phyloP scores from a whole-genome alignment of 23 tunicate species.

The Diplosoma virens region DNA sequence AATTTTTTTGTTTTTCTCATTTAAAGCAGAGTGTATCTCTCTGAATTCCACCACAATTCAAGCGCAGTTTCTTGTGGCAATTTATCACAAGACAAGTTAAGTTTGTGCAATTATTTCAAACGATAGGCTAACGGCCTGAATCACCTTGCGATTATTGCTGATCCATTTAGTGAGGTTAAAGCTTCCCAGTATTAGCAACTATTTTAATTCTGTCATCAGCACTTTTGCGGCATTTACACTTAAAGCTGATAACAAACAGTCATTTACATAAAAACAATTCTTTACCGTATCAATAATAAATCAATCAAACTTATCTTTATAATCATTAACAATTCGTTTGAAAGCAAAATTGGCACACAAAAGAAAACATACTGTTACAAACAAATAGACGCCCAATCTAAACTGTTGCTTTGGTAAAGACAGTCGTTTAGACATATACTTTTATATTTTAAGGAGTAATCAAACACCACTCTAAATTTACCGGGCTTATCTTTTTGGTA shows the following conservation, averaged over 20 bases:
- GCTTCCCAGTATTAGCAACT: not conserved
- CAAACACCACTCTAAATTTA: constrained; percentile 17
- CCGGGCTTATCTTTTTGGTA: constrained; percentile 28
- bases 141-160: not conserved
- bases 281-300: not conserved
- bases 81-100: not conserved
- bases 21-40: constrained; percentile 16
- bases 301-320: not conserved
- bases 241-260: not conserved
- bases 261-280: not conserved
- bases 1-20: not conserved
- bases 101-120: not conserved
- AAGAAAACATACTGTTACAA: constrained; percentile 17
- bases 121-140: not conserved
- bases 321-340: constrained; percentile 20
- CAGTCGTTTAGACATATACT: not conserved
- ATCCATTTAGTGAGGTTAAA: not conserved
- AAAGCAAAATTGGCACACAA: constrained; percentile 32
- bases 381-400: constrained; percentile 25
- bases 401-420: constrained; percentile 35
- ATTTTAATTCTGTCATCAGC: not conserved
- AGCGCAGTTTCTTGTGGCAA: constrained; percentile 29
- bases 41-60: constrained; percentile 37
- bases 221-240: not conserved
- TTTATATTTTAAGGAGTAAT: not conserved